Evolutionary conservation across 2,888 invertebrate species (phyloP), one percentile per base, ranked within the genome.

Genomic region (Metalampra italica): DNA sequence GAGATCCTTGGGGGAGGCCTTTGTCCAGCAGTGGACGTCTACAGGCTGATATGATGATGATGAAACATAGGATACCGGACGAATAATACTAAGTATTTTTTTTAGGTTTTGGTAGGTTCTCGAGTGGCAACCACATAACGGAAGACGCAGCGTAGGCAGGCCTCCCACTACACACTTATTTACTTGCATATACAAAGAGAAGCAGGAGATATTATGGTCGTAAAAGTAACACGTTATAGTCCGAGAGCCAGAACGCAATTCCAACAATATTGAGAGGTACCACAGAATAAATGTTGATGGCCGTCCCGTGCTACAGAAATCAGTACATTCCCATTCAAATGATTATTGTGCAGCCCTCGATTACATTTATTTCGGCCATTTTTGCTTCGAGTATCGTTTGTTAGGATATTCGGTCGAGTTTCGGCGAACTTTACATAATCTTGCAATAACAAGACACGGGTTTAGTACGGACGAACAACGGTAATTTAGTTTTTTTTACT

Each of bases 241-340:
- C 47, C 45, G 46, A 47, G 47, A 49, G 49, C 49, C 53, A 49
- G 42, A 51, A 50, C 46, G 55, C 59, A 54, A 60, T 62, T 59
- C 57, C 45, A 50, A 37, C 51, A 29, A 44, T 53, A 59, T 60
- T 53, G 54, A 56, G 54, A 55, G 52, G 54, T 57, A 52, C 43
- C 34, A 43, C 29, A 45, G 13, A 45, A 40, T 29, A 66, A 66
- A 68, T 64, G 67, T 71, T 68, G 64, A 59, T 62, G 51, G 56
- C 34, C 29, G 40, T 29, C 39, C 60, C 56, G 58, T 38, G 51
- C 56, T 60, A 56, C 57, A 65, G 60, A 82, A 86, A 86, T 86
- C 84, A 77, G 82, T 78, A 81, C 78, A 85, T 87, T 87, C 76
- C 73, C 82, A 87, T 86, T 86, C 86, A 87, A 87, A 87, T 83